Conservation (phyloP, 2,797 vertebrate species). For the Syngnathus rostellatus region DNA sequence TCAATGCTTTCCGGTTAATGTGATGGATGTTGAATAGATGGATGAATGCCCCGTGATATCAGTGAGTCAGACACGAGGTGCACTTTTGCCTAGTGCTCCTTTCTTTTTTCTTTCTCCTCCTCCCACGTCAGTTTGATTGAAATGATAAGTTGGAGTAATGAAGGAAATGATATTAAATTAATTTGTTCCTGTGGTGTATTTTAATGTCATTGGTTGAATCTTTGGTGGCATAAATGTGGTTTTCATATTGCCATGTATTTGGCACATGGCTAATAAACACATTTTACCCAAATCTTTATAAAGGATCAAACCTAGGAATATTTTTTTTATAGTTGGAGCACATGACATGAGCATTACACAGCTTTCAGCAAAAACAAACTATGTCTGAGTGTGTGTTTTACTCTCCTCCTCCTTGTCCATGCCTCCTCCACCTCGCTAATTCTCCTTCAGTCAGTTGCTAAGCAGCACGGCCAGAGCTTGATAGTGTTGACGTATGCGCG, state of each 20-base stretch:
- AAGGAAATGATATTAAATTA: conserved; percentile 6
- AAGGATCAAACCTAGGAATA: too few relatives aligned
- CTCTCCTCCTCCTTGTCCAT: conserved; percentile 10
- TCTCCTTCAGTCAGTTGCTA: conserved; percentile 49
- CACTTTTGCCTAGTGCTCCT: conserved; percentile 7
- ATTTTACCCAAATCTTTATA: background rate
- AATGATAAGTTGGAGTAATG: conserved; percentile 12
- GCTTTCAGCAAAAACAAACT: background rate
- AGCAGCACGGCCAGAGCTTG: conserved; percentile 46
- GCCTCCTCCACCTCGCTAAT: conserved; percentile 21
- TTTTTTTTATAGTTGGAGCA: too few relatives aligned
- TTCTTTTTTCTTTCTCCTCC: conserved; percentile 11
- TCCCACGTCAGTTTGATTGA: conserved; percentile 10
- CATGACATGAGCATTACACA: too few relatives aligned
- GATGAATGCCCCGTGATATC: conserved; percentile 15
- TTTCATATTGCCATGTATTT: background rate
- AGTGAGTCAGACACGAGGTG: conserved; percentile 31
- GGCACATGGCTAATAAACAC: background rate
- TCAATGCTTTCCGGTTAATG: conserved; percentile 5
- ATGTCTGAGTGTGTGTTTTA: background rate
- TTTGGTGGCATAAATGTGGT: background rate
- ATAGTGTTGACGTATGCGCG: conserved; percentile 39
- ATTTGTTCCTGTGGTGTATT: background rate
- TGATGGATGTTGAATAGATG: conserved; percentile 22
- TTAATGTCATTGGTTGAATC: background rate